A percentile compares a stretch with the other conserved stretches of the same genome.
Evolutionary conservation across 2,113 vertebrate species (phyloP).

Genomic region (Xenotilapia longispinis): DNA sequence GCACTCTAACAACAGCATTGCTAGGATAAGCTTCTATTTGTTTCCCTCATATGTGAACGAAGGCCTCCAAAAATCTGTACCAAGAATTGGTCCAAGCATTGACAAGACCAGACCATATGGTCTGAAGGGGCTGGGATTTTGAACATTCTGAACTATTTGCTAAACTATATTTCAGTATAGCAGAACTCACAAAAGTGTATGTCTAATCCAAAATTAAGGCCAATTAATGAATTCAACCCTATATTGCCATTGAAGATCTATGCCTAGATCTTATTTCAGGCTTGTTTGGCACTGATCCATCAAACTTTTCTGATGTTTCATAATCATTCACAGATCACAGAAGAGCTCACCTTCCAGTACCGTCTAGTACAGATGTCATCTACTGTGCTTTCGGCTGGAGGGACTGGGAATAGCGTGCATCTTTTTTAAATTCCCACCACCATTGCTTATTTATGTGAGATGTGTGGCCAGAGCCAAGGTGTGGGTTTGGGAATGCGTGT

Average conservation of each 20-base stretch:
- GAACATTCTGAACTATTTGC: neutral
- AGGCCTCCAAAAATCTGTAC: neutral
- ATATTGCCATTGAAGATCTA: neutral
- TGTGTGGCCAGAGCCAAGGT: slow-evolving; percentile 21
- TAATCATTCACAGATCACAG: neutral
- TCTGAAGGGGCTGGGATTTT: neutral
- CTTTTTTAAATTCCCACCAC: neutral
- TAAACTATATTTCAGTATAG: neutral
- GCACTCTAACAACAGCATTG: neutral
- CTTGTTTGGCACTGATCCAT: neutral
- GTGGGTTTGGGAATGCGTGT: neutral
- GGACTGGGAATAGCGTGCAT: neutral
- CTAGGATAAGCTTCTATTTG: neutral
- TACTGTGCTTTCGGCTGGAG: neutral
- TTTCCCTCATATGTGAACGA: neutral
- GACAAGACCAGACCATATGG: neutral
- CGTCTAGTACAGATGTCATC: neutral
- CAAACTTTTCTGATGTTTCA: neutral
- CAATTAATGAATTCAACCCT: neutral
- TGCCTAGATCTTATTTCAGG: neutral
- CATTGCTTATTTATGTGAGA: slow-evolving; percentile 47
- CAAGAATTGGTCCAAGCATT: neutral
- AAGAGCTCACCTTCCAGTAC: neutral
- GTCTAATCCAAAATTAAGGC: neutral
- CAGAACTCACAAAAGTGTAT: neutral